These are phyloP conservation scores for Eulemur macaco DNA, from an alignment of 2,113 vertebrate genomes.

Conservation along the genomic window DNA sequence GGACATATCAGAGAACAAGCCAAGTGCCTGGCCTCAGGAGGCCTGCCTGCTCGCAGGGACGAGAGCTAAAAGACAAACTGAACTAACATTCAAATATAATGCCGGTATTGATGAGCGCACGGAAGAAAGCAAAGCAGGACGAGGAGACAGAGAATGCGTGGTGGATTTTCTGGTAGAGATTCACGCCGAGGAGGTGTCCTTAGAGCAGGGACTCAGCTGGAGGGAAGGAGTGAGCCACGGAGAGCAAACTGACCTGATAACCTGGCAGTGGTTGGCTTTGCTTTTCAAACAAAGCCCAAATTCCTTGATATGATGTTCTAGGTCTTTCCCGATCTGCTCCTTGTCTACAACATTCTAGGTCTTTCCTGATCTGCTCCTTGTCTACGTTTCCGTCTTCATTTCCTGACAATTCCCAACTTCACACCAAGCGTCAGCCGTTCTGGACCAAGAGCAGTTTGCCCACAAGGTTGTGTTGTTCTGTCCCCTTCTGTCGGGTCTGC, in stretches of 20 bases:
- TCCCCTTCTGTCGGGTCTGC: background rate
- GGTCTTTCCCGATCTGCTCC: fast-evolving
- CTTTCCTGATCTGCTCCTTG: background rate
- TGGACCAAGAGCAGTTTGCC: fast-evolving
- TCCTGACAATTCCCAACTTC: background rate
- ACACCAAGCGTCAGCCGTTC: background rate
- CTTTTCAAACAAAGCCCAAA: background rate
- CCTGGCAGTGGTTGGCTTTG: fast-evolving
- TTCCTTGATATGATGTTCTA: fast-evolving
- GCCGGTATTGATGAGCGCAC: fast-evolving
- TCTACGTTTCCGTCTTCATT: background rate
- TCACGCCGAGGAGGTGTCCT: fast-evolving
- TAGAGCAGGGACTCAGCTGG: fast-evolving
- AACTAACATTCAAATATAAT: fast-evolving
- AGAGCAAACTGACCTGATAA: fast-evolving
- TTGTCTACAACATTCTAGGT: background rate
- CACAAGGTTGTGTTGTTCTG: fast-evolving
- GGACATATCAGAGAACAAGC: background rate
- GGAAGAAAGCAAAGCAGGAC: fast-evolving
- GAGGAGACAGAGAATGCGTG: fast-evolving
- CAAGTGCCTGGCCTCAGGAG: background rate
- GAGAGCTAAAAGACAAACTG: background rate
- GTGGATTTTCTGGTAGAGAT: background rate
- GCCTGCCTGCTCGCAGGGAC: fast-evolving
- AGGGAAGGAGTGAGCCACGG: fast-evolving